These are phyloP conservation scores for Gymnothorax javanicus DNA, from an alignment of 2,797 vertebrate genomes.

Conservation along the genomic window DNA sequence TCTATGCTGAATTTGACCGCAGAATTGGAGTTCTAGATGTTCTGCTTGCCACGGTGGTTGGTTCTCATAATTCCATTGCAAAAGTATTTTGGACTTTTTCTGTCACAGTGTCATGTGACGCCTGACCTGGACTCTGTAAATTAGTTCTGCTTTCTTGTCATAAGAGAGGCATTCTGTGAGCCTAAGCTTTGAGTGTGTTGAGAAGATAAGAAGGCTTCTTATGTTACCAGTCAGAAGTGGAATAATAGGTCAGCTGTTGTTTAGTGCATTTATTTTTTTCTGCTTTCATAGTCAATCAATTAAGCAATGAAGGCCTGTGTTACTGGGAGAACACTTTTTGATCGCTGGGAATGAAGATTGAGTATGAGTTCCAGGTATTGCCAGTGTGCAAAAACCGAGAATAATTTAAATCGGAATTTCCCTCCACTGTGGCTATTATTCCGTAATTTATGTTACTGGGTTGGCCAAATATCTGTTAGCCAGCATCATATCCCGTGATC, in stretches of 20 bases:
- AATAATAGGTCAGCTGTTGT: constrained; percentile 38
- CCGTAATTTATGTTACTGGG: constrained; percentile 27
- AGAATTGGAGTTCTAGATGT: not conserved
- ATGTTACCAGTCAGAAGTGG: constrained; percentile 26
- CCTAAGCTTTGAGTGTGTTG: not conserved
- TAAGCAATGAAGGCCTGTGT: not conserved
- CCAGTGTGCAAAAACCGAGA: not conserved
- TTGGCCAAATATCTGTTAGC: not conserved
- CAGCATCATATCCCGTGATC: not conserved
- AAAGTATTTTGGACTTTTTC: not conserved
- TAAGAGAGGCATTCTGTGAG: not conserved
- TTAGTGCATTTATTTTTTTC: not conserved
- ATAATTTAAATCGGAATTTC: constrained; percentile 19
- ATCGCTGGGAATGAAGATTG: not conserved
- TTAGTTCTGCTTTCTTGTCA: not conserved
- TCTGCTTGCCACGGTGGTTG: not conserved
- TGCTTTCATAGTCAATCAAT: constrained; percentile 32
- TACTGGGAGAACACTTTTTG: not conserved
- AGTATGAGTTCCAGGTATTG: not conserved
- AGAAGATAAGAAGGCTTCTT: constrained; percentile 32
- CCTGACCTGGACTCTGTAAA: not conserved
- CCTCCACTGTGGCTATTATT: constrained; percentile 4
- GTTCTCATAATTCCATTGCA: not conserved
- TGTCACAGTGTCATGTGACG: not conserved
- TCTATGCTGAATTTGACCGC: not conserved